Base-by-base conservation (phyloP, 2,888 invertebrate genomes). In the Phorcus lineatus region DNA sequence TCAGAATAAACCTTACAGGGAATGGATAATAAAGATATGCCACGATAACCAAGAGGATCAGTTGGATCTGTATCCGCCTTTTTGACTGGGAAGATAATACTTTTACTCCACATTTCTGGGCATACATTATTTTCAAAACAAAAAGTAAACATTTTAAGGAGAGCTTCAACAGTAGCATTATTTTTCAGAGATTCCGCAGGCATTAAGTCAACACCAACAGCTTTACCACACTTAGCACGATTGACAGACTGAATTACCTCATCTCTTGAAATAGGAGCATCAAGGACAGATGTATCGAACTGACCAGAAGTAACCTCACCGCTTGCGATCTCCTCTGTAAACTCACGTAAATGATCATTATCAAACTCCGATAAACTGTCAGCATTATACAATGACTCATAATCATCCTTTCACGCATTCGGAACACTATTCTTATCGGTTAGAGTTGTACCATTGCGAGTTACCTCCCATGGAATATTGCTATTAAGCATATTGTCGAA, bases 41-140 rank as follows among this genome's bases (percentile, higher is more conserved):
- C 70, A 16, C 81, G 67, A 24, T 81, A 81, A 16, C 36, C 47
- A 0, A 81, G 16, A 2, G 79, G 81, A 40, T 79, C 67, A 17
- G 67, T 53, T 22, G 77, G 53, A 54, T 80, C 77, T 4, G 3
- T 55, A 62, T 52, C 67, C 16, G 31, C 53, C 22, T 79, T 79
- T n/a, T 6, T 24, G 47, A 76, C 75, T 4, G 77, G 80, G 17
- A n/a, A 53, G n/a, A 77, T 80, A 31, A 67, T 70, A 36, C 70
- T 75, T 16, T 66, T 62, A 9, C 62, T 31, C 80, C 80, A 80
- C 31, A 66, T 36, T 4, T 22, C 55, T 11, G 76, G 80, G 13
- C 74, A 36, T 7, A 4, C n/a, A 4, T 54, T 75, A 2, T 40
- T 66, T 0, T 80, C 70, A 36, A 80, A 80, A 13, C 62, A 40